Base-by-base conservation (phyloP, 2,797 vertebrate genomes). In the Xiphophorus birchmanni region DNA sequence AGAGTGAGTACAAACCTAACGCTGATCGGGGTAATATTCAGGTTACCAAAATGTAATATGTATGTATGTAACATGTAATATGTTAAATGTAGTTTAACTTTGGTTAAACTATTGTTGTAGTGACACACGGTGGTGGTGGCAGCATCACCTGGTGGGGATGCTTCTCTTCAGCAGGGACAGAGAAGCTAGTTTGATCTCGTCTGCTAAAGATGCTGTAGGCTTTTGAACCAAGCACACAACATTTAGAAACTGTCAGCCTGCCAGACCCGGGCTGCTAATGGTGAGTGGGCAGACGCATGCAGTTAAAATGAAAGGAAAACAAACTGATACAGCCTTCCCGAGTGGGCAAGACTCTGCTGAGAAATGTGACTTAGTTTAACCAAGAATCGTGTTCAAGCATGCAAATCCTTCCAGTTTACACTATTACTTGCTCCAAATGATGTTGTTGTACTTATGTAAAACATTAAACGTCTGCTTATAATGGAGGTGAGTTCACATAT, bases 1-100 rank as follows among this genome's bases (percentile, higher is more conserved):
- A 94, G 97, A 97, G 97, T 97, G 84, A 94, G 96, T 93, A 67
- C 6, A 56, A 76, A 67, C 8, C 21, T 23, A 56, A 21, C 0
- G 6, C 67, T 4, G 15, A 75, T 2, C 67, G 3, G 65, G 12
- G n/a, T 60, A 32, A 13, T 5, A 4, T 73, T 54, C 52, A 52
- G 50, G 50, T 52, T 52, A 9, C 21, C 8, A 52, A 52, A 23
- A 15, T 12, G n/a, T 29, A 18, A 35, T 26, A n/a, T n/a, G n/a
- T n/a, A n/a, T n/a, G n/a, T n/a, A n/a, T n/a, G n/a, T n/a, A n/a
- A n/a, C n/a, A n/a, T n/a, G n/a, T n/a, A n/a, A n/a, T n/a, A n/a
- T n/a, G n/a, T n/a, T n/a, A n/a, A n/a, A n/a, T n/a, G n/a, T n/a
- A n/a, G n/a, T n/a, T n/a, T n/a, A n/a, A n/a, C 60, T 8, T 18